phyloP scores from a whole-genome alignment of 2,797 vertebrate genomes.

The Cyclura pinguis region DNA sequence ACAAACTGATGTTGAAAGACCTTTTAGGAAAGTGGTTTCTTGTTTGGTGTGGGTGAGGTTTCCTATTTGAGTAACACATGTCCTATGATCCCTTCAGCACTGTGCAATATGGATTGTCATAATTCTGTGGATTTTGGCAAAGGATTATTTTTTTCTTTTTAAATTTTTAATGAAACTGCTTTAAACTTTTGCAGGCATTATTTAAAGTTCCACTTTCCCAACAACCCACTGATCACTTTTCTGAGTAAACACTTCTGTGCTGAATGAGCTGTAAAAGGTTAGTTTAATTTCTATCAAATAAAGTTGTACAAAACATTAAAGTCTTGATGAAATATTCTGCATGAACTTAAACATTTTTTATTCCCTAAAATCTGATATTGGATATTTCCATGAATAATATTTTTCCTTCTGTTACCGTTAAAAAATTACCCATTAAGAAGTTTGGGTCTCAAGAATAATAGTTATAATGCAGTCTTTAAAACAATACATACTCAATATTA shows the following conservation, averaged over 20 bases:
- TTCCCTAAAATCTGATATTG: background rate
- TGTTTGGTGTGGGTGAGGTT: background rate
- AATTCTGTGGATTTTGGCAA: background rate
- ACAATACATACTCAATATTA: background rate
- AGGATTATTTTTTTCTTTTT: background rate
- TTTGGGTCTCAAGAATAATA: constrained; percentile 3
- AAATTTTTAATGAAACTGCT: background rate
- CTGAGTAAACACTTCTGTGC: constrained; percentile 28
- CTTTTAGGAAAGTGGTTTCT: background rate
- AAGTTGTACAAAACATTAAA: background rate
- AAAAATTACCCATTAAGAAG: constrained; percentile 25
- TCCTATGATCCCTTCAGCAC: background rate
- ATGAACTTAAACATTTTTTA: background rate
- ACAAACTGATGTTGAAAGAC: background rate
- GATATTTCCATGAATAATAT: constrained; percentile 53
- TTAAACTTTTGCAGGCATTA: background rate
- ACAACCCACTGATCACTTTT: constrained; percentile 40
- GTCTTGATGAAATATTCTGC: background rate
- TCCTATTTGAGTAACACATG: background rate
- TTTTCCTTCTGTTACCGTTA: constrained; percentile 48
- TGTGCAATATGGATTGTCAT: background rate
- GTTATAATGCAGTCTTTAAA: background rate
- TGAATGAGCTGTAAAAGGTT: constrained; percentile 52
- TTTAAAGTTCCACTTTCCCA: background rate
- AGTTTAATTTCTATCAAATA: constrained; percentile 53